A percentile compares a stretch with the other conserved stretches of the same genome.
These are phyloP conservation scores for Pseudomyrmex sp. DNA, from an alignment of 1,140 invertebrate species.

Conservation along the genomic window DNA sequence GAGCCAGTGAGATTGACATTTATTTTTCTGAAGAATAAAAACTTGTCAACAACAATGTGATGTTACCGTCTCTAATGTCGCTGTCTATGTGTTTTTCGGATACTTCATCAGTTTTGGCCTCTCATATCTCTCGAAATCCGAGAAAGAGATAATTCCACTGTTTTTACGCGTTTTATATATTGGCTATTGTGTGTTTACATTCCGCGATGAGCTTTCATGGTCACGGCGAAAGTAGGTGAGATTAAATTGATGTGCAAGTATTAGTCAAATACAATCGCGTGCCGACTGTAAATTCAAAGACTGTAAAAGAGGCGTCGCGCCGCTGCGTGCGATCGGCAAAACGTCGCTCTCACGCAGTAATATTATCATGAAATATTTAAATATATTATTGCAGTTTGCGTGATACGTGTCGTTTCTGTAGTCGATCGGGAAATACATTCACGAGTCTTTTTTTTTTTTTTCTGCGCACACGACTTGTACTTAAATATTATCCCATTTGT, in stretches of 20 bases:
- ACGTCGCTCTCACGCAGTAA: too few species aligned
- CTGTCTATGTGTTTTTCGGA: too few species aligned
- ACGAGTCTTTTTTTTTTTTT: not conserved
- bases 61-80: too few species aligned
- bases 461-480: too few species aligned
- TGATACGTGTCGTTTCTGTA: not conserved
- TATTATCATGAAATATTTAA: slow-evolving; percentile 39
- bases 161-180: not conserved
- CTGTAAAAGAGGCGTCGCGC: not conserved
- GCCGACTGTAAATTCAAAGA: slow-evolving; percentile 1
- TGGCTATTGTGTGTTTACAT: not conserved
- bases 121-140: not conserved
- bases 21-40: too few species aligned
- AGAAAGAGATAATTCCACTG: not conserved
- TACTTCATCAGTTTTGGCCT: not conserved
- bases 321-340: not conserved
- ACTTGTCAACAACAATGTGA: too few species aligned
- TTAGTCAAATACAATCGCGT: slow-evolving; percentile 43
- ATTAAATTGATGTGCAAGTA: slow-evolving; percentile 35
- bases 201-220: slow-evolving; percentile 1
- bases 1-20: too few species aligned
- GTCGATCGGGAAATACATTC: not conserved
- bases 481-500: not conserved
- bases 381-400: slow-evolving; percentile 6
- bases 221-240: not conserved